Percentiles rank a stretch among this genome's conserved stretches.
Conservation (phyloP, 1,140 invertebrate species). For the Bombus waltoni region DNA sequence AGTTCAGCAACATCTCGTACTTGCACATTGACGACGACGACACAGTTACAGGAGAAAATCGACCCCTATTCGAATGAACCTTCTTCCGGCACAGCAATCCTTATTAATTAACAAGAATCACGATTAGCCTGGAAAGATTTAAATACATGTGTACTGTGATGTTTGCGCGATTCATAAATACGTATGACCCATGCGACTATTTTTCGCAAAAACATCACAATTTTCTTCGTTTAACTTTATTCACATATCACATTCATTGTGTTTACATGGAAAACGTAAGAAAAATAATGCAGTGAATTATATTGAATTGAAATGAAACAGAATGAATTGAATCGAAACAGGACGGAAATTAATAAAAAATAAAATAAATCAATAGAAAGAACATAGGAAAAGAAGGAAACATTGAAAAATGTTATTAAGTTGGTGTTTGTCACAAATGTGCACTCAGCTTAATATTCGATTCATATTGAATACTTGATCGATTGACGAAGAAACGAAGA, state of each 20-base stretch:
- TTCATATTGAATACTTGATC: neutral
- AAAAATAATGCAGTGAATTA: neutral
- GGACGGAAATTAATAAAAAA: neutral
- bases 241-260: neutral
- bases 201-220: neutral
- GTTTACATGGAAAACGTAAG: no score
- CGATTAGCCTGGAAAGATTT: no score
- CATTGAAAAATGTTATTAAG: neutral
- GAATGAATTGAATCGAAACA: neutral
- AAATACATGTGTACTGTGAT: neutral
- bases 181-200: neutral
- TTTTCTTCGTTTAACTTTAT: neutral
- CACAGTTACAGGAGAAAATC: slow-evolving; percentile 73
- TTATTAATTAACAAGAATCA: slow-evolving; percentile 41
- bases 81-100: slow-evolving; percentile 35
- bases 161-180: slow-evolving; percentile 44
- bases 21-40: slow-evolving; percentile 58
- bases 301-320: neutral
- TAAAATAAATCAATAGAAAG: neutral
- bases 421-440: neutral
- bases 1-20: slow-evolving; percentile 73
- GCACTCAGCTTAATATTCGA: neutral
- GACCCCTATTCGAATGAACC: slow-evolving; percentile 59
- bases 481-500: neutral
- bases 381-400: neutral